Base-by-base conservation (phyloP, 1,140 invertebrate species). In the Eueides isabella region DNA sequence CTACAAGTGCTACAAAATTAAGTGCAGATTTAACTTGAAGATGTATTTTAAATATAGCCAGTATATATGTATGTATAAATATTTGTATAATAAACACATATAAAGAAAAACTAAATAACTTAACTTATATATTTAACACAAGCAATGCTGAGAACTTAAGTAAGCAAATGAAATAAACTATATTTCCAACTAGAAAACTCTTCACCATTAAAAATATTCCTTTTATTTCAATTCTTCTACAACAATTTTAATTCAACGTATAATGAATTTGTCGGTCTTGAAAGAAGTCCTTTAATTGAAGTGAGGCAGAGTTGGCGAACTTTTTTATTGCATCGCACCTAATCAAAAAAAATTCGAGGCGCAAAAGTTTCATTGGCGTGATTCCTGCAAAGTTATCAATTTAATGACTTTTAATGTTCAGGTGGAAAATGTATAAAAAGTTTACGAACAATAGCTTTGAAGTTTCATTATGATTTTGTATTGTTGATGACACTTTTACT, bases 301-400 rank as follows among this genome's bases (percentile, higher is more conserved):
- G 61, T 63, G 61, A 12, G 61, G 28, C 5, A 16, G n/a, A 30
- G 12, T 63, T 31, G 26, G 61, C 6, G 28, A 63, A 63, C 61
- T 63, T 63, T 44, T 63, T 30, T 63, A 63, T 63, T 63, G 61
- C 61, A 31, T 63, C 29, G 30, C 61, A 63, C 61, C 61, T 63
- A 63, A 31, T 63, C 61, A 63, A 63, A 38, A 71, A 72, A 72
- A 19, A 61, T 72, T 61, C 63, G 29, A 28, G 41, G 41, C 12
- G 12, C 33, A 26, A 35, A 71, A 72, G 2, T 72, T 72, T 72
- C 63, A 62, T 72, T 72, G 61, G 30, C 35, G 63, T 35, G 38
- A 72, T 66, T 72, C 62, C 65, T 33, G 31, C 41, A 66, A 72
- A 72, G 38, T 72, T 72, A 72, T 65, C 38, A 66, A 64, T 72